phyloP scores from a whole-genome alignment of 2,888 invertebrate species.

The Anticlea derivata region DNA sequence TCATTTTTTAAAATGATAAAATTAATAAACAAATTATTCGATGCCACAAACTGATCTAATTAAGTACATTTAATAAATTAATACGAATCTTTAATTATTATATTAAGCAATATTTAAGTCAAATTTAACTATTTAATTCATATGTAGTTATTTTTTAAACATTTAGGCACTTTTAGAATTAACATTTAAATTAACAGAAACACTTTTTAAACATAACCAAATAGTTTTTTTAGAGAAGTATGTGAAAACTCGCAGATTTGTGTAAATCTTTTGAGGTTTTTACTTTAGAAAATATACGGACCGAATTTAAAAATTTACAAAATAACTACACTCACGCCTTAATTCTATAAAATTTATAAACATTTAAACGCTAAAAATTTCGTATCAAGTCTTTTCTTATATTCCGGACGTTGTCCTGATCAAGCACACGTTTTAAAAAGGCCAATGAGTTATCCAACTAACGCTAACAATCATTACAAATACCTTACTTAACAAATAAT shows the following conservation, averaged over 20 bases:
- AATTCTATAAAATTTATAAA: slow-evolving; percentile 43
- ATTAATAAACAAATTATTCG: slow-evolving; percentile 30
- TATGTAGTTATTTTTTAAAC: slow-evolving; percentile 35
- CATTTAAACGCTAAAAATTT: slow-evolving; percentile 63
- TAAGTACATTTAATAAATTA: slow-evolving; percentile 51
- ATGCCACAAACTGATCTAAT: slow-evolving; percentile 43
- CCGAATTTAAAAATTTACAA: slow-evolving; percentile 25
- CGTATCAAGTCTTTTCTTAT: slow-evolving; percentile 76
- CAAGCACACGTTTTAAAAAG: slow-evolving; percentile 76
- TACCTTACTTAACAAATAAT: slow-evolving; percentile 47
- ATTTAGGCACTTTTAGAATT: slow-evolving; percentile 32
- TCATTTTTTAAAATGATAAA: slow-evolving; percentile 1
- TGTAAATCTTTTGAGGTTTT: background rate
- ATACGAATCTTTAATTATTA: slow-evolving; percentile 12
- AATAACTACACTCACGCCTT: slow-evolving; percentile 38
- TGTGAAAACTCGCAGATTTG: background rate
- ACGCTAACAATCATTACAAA: slow-evolving; percentile 42
- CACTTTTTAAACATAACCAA: background rate
- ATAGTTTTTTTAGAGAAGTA: background rate
- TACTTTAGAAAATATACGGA: background rate
- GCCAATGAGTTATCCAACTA: slow-evolving; percentile 61
- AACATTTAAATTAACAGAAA: slow-evolving; percentile 6
- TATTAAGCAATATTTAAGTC: slow-evolving; percentile 21
- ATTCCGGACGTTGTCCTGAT: slow-evolving; percentile 70
- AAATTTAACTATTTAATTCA: slow-evolving; percentile 37